Percentiles rank a stretch among this genome's conserved stretches.
These are phyloP conservation scores for Brachionus rotundiformis DNA, from an alignment of 1,140 invertebrate species.

Conservation along the genomic window DNA sequence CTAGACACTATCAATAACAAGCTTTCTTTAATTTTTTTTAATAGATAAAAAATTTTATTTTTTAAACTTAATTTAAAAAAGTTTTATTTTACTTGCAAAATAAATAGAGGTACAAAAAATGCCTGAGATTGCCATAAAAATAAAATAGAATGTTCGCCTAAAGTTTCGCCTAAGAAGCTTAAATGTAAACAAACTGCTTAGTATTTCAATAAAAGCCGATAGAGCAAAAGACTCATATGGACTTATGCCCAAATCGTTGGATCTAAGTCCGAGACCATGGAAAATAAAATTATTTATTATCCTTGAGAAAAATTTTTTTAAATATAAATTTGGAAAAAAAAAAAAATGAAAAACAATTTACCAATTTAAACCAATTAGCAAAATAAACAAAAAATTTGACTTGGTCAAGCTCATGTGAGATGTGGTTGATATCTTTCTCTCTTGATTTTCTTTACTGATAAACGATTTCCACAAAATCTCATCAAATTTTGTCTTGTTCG, in stretches of 20 bases:
- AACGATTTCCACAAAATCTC: neutral
- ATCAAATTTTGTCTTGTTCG: constrained; percentile 54
- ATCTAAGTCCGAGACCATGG: constrained; percentile 27
- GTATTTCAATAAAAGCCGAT: neutral
- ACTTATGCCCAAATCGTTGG: constrained; percentile 2
- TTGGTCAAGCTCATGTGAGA: neutral
- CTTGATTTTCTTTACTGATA: neutral
- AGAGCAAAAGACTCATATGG: constrained; percentile 37
- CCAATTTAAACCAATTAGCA: constrained; percentile 28
- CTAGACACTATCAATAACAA: constrained; percentile 33
- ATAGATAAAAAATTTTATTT: neutral
- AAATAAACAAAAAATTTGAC: neutral
- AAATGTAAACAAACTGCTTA: neutral
- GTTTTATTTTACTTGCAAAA: constrained; percentile 39
- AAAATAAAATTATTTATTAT: constrained; percentile 49
- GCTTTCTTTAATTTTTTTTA: constrained; percentile 15
- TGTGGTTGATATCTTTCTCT: neutral
- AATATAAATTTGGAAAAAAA: too few relatives aligned
- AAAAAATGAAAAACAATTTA: too few relatives aligned
- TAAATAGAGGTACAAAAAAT: constrained; percentile 17
- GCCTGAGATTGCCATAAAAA: constrained; percentile 18
- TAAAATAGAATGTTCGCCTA: constrained; percentile 19
- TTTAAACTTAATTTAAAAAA: neutral
- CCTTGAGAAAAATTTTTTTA: neutral
- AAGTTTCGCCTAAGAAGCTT: neutral